Evolutionary conservation across 1,140 invertebrate genomes (phyloP), one percentile per base, ranked within the genome.

Genomic region (Brachionus asplanchnoidis): DNA sequence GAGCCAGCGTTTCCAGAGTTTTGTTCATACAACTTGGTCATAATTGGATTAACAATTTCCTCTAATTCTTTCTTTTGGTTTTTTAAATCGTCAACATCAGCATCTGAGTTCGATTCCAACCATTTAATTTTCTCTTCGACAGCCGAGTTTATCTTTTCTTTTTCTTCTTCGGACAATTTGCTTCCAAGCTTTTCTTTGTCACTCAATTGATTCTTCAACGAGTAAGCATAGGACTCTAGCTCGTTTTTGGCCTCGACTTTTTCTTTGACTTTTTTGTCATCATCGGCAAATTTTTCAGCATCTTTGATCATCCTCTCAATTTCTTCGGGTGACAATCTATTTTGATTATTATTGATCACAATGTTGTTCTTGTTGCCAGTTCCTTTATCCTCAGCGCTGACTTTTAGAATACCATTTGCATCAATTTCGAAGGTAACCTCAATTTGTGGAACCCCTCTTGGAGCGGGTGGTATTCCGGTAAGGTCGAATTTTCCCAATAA

Each of bases 381-480:
- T 42, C 96, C 97, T 90, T 99, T 99, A 88, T 99, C 97, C 90
- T 99, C 97, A 28, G 97, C 97, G 23, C 95, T 66, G 86, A 86
- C 89, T 91, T 94, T 94, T 8, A 98, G 91, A 87, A 99, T 99
- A 91, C 97, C 97, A 88, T 99, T 99, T 50, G 96, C 97, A 88
- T 99, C 97, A 87, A 99, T 99, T 91, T 99, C 97, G 88, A 99
- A 99, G 0, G 96, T 98, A 1, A 99, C 97, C 91, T 98, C 96
- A 88, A 99, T 98, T 90, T 99, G 96, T 17, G 97, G 97, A 66
- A 99, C 96, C 85, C 97, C 97, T 88, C 97, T 92, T 4, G 97
- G 97, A 66, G 97, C 97, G 50, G 96, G 97, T 86, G 97, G 97
- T 86, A 99, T 97, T 77, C 97, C 97, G 85, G 96, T 99, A 28